phyloP scores from a whole-genome alignment of 2,888 invertebrate genomes.

The Troglohyphantes excavatus region DNA sequence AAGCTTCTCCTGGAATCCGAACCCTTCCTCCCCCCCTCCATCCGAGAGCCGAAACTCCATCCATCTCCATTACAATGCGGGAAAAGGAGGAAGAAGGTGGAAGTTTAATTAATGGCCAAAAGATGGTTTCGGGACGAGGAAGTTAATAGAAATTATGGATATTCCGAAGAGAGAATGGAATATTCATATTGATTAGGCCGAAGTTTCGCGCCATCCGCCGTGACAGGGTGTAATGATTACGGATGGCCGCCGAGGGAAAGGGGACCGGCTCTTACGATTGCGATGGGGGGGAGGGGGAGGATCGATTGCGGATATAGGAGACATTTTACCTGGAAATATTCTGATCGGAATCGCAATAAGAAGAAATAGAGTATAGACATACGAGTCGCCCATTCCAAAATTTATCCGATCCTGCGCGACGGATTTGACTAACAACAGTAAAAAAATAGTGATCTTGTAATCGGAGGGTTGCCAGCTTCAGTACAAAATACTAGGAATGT shows the following conservation, averaged over 20 bases:
- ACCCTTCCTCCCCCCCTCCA: slow-evolving; percentile 28
- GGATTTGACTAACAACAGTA: no score
- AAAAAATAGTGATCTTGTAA: no score
- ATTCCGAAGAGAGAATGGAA: slow-evolving; percentile 35
- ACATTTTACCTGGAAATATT: slow-evolving; percentile 1
- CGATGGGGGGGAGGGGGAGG: background rate
- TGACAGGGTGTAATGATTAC: slow-evolving; percentile 73
- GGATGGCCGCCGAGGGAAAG: slow-evolving; percentile 53
- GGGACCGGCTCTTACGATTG: slow-evolving; percentile 11
- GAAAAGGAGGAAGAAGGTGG: no score
- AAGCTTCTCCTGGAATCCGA: no score
- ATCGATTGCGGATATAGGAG: slow-evolving; percentile 19
- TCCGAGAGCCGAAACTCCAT: slow-evolving; percentile 57
- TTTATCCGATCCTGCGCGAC: no score
- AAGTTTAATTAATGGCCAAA: slow-evolving; percentile 74
- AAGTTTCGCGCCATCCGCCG: slow-evolving; percentile 5
- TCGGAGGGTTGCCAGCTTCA: no score
- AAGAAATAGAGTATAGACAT: no score
- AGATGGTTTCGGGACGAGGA: slow-evolving; percentile 70
- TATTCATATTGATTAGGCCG: slow-evolving; percentile 72
- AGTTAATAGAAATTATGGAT: slow-evolving; percentile 76
- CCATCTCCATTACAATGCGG: slow-evolving; percentile 64
- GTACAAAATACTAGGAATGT: no score
- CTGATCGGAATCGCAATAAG: no score
- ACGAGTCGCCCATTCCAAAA: no score